Evolutionary conservation across 2,113 vertebrate genomes (phyloP).

Genomic region (Oreochromis spilurus): DNA sequence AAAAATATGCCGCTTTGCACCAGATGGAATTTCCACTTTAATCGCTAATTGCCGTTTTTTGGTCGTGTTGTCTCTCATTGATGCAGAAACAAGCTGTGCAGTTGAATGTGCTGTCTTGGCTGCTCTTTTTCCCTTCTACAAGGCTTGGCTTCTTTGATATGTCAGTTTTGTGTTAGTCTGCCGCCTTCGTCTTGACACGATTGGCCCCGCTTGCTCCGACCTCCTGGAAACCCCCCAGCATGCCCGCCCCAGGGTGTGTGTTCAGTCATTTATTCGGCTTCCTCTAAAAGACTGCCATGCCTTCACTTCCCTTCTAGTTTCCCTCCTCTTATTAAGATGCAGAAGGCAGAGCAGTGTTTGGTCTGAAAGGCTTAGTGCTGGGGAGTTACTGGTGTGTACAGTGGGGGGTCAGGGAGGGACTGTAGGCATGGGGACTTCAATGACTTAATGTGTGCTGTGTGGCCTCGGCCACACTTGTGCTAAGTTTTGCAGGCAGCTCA

Average conservation of each 20-base stretch:
- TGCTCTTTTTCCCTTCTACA: slow-evolving; percentile 55
- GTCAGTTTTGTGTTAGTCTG: slow-evolving; percentile 70
- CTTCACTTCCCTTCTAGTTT: slow-evolving; percentile 64
- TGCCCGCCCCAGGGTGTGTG: slow-evolving; percentile 62
- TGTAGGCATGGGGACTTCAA: slow-evolving; percentile 42
- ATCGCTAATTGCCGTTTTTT: slow-evolving; percentile 66
- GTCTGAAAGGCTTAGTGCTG: slow-evolving; percentile 53
- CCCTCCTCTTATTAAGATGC: slow-evolving; percentile 67
- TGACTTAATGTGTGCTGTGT: slow-evolving; percentile 43
- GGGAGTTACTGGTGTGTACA: slow-evolving; percentile 33
- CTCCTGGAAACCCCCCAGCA: slow-evolving; percentile 63
- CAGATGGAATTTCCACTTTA: slow-evolving; percentile 52
- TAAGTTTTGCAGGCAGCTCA: slow-evolving; percentile 15
- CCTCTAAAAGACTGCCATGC: slow-evolving; percentile 68
- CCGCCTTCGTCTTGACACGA: slow-evolving; percentile 65
- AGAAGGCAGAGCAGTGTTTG: slow-evolving; percentile 47
- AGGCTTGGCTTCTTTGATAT: slow-evolving; percentile 67
- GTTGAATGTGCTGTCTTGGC: slow-evolving; percentile 49
- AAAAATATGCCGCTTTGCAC: slow-evolving; percentile 25
- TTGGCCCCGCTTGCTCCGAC: slow-evolving; percentile 55
- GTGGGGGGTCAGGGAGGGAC: slow-evolving; percentile 50
- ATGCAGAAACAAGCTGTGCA: slow-evolving; percentile 57
- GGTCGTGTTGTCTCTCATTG: slow-evolving; percentile 52
- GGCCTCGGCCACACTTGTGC: slow-evolving; percentile 6
- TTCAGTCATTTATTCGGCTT: slow-evolving; percentile 70